A percentile compares a stretch with the other conserved stretches of the same genome.
phyloP scores from a whole-genome alignment of 2,797 vertebrate genomes.

The Mus caroli region DNA sequence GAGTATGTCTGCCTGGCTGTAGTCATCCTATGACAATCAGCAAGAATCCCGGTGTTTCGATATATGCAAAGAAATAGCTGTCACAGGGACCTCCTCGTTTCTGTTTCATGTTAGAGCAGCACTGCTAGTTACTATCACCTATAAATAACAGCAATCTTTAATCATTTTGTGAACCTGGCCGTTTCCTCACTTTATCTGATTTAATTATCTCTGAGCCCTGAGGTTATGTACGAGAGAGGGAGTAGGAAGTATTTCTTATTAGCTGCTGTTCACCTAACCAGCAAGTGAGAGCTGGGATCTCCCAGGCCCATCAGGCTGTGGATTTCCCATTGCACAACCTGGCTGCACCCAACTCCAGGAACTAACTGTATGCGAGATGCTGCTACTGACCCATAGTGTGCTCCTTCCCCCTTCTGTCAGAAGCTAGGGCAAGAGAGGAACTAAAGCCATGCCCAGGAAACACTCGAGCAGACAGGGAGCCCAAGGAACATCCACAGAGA shows the following conservation, averaged over 20 bases:
- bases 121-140: background rate
- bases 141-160: background rate
- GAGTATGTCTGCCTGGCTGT: background rate
- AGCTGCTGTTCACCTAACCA: background rate
- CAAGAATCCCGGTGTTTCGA: background rate
- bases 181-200: background rate
- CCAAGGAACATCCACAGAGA: background rate
- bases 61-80: background rate
- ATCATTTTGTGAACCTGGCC: background rate
- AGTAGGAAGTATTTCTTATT: background rate
- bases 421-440: background rate
- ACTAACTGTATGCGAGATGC: background rate
- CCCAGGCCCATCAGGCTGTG: background rate
- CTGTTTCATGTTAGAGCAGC: background rate
- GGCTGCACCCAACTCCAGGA: background rate
- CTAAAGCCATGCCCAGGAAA: background rate
- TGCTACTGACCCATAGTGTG: background rate
- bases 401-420: background rate
- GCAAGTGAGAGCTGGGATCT: background rate
- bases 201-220: background rate
- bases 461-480: background rate
- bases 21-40: background rate
- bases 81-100: conserved; percentile 33
- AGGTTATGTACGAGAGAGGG: background rate
- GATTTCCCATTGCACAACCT: background rate